Base-by-base conservation (phyloP, 23 tunicate species). In the Halocynthia aurantium region DNA sequence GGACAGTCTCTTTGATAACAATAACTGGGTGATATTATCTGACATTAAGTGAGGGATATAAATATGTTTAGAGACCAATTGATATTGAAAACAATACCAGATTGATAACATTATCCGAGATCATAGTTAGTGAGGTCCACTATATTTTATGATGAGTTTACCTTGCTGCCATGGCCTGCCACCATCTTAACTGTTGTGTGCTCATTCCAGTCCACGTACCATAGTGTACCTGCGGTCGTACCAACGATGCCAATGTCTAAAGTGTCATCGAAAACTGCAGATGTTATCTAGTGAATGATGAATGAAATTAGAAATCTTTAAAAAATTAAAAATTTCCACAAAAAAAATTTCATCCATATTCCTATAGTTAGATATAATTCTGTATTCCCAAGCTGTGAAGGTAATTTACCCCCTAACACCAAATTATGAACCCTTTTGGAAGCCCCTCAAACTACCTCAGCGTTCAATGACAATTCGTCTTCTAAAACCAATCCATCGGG, bases 161-260 rank as follows among this genome's bases (percentile, higher is more conserved):
- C 97, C 72, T 85, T 85, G 17, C 56, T 77, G 71, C 70, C 70
- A 56, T 85, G 92, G 13, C 98, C 88, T 31, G 85, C 64, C 6
- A 92, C 98, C 82, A 92, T 70, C 67, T 80, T 53, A 8, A 84
- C 83, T 11, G 86, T 86, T 6, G 81, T 76, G 44, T 77, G 76
- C n/a, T 78, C 73, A 52, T 57, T 79, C 98, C 98, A 92, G 68
- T 92, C 98, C 17, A 92, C 31, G 75, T 82, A 84, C 88, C 88
- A 92, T 60, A 92, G 12, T 19, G 82, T 79, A 8, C 91, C 90
- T 54, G 76, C 61, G 6, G 84, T 78, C 0, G 92, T 92, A 8
- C 98, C 88, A 7, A 92, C 85, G 51, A 92, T 79, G 40, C 98
- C 98, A 78, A 86, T 77, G 52, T 86, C 98, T 10, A 92, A 54